A percentile compares a stretch with the other conserved stretches of the same genome.
These are phyloP conservation scores for Gymnocephalus cernua DNA, from an alignment of 2,113 vertebrate genomes.

Conservation along the genomic window DNA sequence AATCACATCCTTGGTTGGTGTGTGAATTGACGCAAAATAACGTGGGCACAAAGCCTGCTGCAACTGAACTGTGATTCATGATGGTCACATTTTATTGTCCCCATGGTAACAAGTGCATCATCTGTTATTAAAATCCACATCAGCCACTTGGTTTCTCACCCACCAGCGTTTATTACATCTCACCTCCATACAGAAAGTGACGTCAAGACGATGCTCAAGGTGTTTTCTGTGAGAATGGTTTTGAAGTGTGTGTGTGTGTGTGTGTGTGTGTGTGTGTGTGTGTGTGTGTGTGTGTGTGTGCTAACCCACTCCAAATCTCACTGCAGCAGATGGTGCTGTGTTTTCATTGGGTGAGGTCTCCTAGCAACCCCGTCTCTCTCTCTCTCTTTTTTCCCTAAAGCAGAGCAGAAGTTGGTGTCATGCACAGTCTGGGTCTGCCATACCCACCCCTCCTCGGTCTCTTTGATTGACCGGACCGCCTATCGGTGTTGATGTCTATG, in stretches of 20 bases:
- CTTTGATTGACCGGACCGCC: conserved; percentile 56
- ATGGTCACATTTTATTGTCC: conserved; percentile 57
- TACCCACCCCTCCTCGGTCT: conserved; percentile 50
- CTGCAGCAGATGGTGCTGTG: conserved; percentile 83
- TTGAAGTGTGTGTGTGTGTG: not conserved
- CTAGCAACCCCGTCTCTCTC: conserved; percentile 80
- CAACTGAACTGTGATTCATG: conserved; percentile 4
- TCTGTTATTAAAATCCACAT: conserved; percentile 36
- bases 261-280: conserved; percentile 9
- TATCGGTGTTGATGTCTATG: conserved; percentile 55
- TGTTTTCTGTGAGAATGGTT: conserved; percentile 10
- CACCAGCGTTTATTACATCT: conserved; percentile 6
- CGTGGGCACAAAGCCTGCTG: conserved; percentile 21
- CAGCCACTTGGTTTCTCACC: not conserved
- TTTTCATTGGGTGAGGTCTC: conserved; percentile 81
- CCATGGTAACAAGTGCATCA: conserved; percentile 65
- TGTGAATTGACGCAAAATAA: conserved; percentile 22
- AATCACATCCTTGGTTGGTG: too few relatives aligned
- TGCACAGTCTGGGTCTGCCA: conserved; percentile 74
- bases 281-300: conserved; percentile 22
- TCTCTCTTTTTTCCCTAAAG: conserved; percentile 53
- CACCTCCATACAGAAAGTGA: conserved; percentile 16
- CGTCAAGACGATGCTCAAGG: not conserved
- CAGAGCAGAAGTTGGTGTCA: conserved; percentile 72
- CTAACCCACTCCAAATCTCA: conserved; percentile 72